Base-by-base conservation (phyloP, 2,888 invertebrate genomes). In the Amblyjoppa fuscipennis region DNA sequence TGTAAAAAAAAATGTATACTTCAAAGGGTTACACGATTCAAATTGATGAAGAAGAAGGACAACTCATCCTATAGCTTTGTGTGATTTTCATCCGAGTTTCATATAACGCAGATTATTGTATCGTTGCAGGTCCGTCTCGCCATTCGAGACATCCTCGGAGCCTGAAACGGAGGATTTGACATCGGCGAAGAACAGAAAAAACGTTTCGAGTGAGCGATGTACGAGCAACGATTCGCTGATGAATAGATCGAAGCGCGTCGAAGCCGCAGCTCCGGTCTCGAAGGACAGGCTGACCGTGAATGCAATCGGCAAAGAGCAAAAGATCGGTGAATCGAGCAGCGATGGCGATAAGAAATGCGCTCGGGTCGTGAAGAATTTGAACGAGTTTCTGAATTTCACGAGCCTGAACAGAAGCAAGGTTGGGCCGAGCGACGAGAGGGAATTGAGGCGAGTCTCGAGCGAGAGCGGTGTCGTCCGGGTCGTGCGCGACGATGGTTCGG, bases 311-410 rank as follows among this genome's bases (percentile, higher is more conserved):
- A 9, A 69, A 16, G 86, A 88, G 25, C 69, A 86, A 34, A 91
- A 89, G 77, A 86, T 80, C 64, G 90, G 86, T 31, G 91, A 90
- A 9, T 89, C 90, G 51, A 88, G 82, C n/a, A 88, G 89, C 16
- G 84, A 87, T 16, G 73, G 86, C 3, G 93, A 93, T 51, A 93
- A 92, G 49, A 94, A 94, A 77, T 93, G 93, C 51, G 93, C 93
- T 20, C 95, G 95, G 76, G 94, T 96, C 11, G 97, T 98, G 2
- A 97, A 97, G 94, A 98, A 98, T 93, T 95, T 98, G 53, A 98
- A 98, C 91, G 98, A 98, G 94, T 98, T 98, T 93, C 95, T 98
- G 0, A 97, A 96, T 91, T 97, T 98, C 91, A 96, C 97, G 0
- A 95, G 96, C 2, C 95, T 96, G 1, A 96, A 96, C 92, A 97